Evolutionary conservation across 2,888 invertebrate genomes (phyloP).

Genomic region (Cephus pygmeus): DNA sequence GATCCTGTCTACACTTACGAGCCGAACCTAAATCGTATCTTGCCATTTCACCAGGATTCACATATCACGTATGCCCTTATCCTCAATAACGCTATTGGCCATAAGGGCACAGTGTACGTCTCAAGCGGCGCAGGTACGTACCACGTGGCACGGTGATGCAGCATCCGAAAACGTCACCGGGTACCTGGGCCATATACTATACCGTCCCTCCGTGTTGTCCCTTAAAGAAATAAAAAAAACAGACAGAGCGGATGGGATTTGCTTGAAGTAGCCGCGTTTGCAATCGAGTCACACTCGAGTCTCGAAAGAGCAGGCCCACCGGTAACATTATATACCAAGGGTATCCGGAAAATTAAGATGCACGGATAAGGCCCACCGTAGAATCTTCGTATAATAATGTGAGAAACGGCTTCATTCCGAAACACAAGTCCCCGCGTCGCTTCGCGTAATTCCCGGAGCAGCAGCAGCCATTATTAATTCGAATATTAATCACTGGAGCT

Average conservation of each 20-base stretch:
- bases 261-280: slow-evolving; percentile 35
- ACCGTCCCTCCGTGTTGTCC: not conserved
- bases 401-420: slow-evolving; percentile 45
- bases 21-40: too few relatives aligned
- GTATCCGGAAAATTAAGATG: slow-evolving; percentile 58
- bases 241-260: not conserved
- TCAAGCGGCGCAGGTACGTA: too few relatives aligned
- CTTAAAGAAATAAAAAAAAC: slow-evolving; percentile 3
- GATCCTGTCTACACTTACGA: too few relatives aligned
- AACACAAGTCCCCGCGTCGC: slow-evolving; percentile 27
- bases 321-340: slow-evolving; percentile 49
- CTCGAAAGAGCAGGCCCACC: slow-evolving; percentile 25
- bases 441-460: slow-evolving; percentile 6
- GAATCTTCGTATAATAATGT: slow-evolving; percentile 21
- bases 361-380: slow-evolving; percentile 43
- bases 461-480: slow-evolving; percentile 46
- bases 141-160: too few relatives aligned
- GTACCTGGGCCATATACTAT: not conserved
- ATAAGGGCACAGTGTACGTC: too few relatives aligned
- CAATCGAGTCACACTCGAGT: slow-evolving; percentile 50
- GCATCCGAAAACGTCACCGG: too few relatives aligned
- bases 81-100: too few relatives aligned
- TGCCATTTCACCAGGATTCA: too few relatives aligned
- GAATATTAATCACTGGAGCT: slow-evolving; percentile 43
- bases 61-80: too few relatives aligned